Evolutionary conservation across 1,140 invertebrate genomes (phyloP).

Genomic region (Leptonema lineaticorne): DNA sequence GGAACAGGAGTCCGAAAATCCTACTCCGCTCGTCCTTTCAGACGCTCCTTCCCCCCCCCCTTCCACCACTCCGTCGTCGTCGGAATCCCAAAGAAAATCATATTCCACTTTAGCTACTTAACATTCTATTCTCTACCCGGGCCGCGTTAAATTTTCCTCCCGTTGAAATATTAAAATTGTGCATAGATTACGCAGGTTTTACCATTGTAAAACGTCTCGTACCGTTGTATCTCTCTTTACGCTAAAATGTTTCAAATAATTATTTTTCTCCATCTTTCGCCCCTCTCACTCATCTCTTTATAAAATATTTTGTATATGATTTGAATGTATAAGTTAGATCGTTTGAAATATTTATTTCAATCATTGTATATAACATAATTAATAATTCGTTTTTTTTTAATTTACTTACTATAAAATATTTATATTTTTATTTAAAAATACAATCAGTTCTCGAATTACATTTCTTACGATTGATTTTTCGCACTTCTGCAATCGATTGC

Average conservation of each 20-base stretch:
- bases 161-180: conserved; percentile 41
- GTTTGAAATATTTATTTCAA: no score
- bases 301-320: no score
- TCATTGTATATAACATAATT: no score
- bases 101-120: conserved; percentile 43
- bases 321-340: no score
- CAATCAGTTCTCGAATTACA: no score
- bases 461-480: no score
- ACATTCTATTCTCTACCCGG: conserved; percentile 40
- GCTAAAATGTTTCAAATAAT: neutral
- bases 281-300: neutral
- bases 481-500: no score
- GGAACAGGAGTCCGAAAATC: no score
- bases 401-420: no score
- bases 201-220: conserved; percentile 5
- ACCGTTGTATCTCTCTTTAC: neutral
- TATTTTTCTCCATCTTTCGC: neutral
- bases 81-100: conserved; percentile 37
- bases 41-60: neutral
- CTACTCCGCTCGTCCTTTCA: no score
- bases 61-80: neutral
- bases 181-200: conserved; percentile 32
- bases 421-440: no score
- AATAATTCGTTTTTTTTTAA: no score
- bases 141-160: conserved; percentile 32